A percentile compares a stretch with the other conserved stretches of the same genome.
Conservation (phyloP, 2,888 invertebrate genomes). For the Mesorhabditis belari region DNA sequence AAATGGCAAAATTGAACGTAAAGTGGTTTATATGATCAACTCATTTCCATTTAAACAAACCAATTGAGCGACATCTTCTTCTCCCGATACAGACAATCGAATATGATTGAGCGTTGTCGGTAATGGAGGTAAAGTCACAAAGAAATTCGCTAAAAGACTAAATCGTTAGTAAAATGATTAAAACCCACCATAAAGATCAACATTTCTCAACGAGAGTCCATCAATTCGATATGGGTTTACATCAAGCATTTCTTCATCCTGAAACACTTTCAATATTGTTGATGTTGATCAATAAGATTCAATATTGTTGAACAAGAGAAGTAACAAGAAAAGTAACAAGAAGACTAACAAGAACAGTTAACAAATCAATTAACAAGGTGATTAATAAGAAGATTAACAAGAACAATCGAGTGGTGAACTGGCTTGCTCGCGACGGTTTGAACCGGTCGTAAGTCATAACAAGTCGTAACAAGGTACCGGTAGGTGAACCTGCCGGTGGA, state of each 20-base stretch:
- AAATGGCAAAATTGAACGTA: background rate
- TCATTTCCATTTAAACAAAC: background rate
- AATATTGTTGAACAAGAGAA: no score
- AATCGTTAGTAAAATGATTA: background rate
- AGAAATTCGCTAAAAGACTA: constrained; percentile 41
- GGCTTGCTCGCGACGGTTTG: no score
- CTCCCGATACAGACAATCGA: constrained; percentile 46
- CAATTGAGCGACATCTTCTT: constrained; percentile 37
- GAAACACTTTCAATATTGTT: no score
- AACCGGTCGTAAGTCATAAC: no score
- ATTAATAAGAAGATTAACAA: no score
- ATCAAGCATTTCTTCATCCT: background rate
- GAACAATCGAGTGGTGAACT: background rate
- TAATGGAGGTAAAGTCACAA: constrained; percentile 37
- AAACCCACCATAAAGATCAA: constrained; percentile 42
- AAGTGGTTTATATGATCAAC: background rate
- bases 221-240: constrained; percentile 13
- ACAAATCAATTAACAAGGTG: no score
- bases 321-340: no score
- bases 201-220: constrained; percentile 31
- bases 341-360: no score
- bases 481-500: no score
- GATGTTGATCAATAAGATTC: no score
- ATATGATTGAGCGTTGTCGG: constrained; percentile 41
- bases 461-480: no score